Evolutionary conservation across 2,113 vertebrate genomes (phyloP).

Genomic region (Hepsetus odoe): DNA sequence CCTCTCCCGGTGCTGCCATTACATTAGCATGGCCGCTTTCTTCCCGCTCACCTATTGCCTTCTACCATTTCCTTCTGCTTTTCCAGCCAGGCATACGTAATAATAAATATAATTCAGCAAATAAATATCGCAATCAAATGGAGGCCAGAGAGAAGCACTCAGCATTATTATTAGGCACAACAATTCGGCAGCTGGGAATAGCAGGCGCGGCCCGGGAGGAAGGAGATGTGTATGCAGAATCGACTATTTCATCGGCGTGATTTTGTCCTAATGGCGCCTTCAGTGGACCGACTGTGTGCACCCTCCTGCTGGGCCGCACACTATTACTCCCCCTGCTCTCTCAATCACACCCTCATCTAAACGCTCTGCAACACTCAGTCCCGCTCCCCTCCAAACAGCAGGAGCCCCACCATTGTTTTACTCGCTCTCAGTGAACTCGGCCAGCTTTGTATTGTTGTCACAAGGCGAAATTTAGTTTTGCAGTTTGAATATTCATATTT

Average conservation of each 20-base stretch:
- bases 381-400: conserved; percentile 11
- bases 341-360: conserved; percentile 56
- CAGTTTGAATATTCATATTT: background rate
- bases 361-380: conserved; percentile 29
- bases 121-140: conserved; percentile 61
- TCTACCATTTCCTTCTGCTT: conserved; percentile 37
- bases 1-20: conserved; percentile 46
- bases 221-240: conserved; percentile 54
- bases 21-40: conserved; percentile 52
- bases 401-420: conserved; percentile 40
- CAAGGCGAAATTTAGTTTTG: background rate
- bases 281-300: conserved; percentile 43
- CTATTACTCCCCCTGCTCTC: conserved; percentile 54
- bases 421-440: background rate
- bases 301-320: conserved; percentile 55
- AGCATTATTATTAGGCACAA: conserved; percentile 56
- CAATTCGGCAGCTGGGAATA: conserved; percentile 52
- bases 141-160: conserved; percentile 50
- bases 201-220: conserved; percentile 28
- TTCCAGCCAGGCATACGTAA: conserved; percentile 44
- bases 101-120: conserved; percentile 60
- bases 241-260: conserved; percentile 56
- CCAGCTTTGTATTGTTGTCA: background rate
- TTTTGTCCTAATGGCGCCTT: conserved; percentile 57
- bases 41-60: conserved; percentile 23